Evolutionary conservation across 2,113 vertebrate genomes (phyloP).

Genomic region (Scartelaos histophorus): DNA sequence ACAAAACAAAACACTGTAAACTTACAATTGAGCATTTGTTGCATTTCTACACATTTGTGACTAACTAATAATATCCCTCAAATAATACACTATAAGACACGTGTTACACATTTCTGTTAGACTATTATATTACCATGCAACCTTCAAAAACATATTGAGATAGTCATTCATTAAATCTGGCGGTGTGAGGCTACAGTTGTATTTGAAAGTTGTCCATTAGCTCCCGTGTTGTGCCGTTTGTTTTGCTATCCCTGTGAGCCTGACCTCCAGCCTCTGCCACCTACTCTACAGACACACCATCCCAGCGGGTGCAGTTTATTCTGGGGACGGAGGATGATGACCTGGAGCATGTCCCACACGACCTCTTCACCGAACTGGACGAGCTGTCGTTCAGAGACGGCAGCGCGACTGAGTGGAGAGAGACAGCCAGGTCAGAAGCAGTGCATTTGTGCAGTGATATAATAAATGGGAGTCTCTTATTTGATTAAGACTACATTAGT

Average conservation of each 20-base stretch:
- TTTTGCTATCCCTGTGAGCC: constrained; percentile 2
- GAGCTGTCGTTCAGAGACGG: constrained; percentile 91
- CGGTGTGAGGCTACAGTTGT: neutral
- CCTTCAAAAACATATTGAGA: no score
- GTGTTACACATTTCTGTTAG: no score
- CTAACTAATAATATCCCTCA: no score
- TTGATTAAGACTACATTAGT: neutral
- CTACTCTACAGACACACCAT: constrained; percentile 85
- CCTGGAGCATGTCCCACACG: constrained; percentile 90
- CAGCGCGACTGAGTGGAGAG: constrained; percentile 90
- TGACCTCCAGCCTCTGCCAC: constrained; percentile 2
- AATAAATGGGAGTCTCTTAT: neutral
- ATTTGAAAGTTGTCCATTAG: neutral
- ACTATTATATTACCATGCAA: no score
- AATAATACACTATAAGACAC: no score
- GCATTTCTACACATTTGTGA: no score
- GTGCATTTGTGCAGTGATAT: neutral
- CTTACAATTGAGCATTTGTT: no score
- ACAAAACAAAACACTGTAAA: no score
- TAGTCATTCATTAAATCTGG: neutral
- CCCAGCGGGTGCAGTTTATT: constrained; percentile 94
- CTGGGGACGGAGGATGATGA: constrained; percentile 93
- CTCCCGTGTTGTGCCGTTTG: neutral
- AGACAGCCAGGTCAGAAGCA: constrained; percentile 86
- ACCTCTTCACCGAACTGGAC: constrained; percentile 95